Evolutionary conservation across 2,888 invertebrate species (phyloP), one percentile per base, ranked within the genome.

Genomic region (Cyaniris semiargus): DNA sequence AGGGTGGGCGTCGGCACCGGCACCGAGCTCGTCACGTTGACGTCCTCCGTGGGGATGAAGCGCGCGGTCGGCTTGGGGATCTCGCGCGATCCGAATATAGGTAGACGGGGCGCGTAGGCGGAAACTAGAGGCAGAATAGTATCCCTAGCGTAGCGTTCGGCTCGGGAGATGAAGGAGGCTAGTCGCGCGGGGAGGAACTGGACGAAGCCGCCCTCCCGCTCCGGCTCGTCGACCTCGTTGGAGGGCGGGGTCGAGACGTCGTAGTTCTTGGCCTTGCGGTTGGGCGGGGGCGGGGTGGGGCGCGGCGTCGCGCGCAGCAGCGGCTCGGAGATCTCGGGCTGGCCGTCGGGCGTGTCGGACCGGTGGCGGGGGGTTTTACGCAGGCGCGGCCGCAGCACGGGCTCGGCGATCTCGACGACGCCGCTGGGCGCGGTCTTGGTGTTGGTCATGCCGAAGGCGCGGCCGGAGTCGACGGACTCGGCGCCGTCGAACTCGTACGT

Each of bases 141-240:
- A 86, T 97, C 96, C 76, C 97, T 94, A 0, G 97, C 97, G 86
- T 97, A 97, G 75, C 96, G 95, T 85, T 97, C 97, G 0, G 97
- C 97, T 82, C 97, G 96, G 60, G 97, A 96, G 74, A 98, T 95
- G 87, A 98, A 95, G 5, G 96, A 96, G 0, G 97, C 97, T 1
- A 97, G 88, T 53, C 97, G 94, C 80, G 97, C 96, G 0, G 97
- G 97, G 70, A 98, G 90, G 84, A 97, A 95, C 86, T 98, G 97
- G 0, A 97, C 97, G 0, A 95, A 94, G 78, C 93, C 88, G 7
- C 91, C 90, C 80, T 88, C 91, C 82, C 87, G 93, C 82, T 88
- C 93, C 1, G 83, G 87, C 77, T 89, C 89, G 78, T 89, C 87
- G 86, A 86, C 85, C 78, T 92, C 91, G 82, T 92, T 90, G 27